Evolutionary conservation across 2,888 invertebrate species (phyloP), one percentile per base, ranked within the genome.

Genomic region (Polymixis flavicincta): DNA sequence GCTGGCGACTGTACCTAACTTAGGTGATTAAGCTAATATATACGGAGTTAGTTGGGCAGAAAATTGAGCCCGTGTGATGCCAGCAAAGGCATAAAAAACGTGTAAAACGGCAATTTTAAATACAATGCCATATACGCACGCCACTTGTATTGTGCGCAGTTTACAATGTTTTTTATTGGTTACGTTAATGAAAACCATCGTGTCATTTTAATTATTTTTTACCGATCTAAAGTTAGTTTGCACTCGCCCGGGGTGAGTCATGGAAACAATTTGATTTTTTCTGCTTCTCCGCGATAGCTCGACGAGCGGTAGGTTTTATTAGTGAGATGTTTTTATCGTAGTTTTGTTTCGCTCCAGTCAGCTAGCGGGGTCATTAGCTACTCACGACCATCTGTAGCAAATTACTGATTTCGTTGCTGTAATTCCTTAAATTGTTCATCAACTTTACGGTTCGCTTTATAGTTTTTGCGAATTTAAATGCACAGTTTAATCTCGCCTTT

Each of bases 281-380:
- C 76, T 77, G n/a, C 78, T 75, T 57, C 72, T 72, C 59, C 67
- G 79, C 78, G 78, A 72, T 87, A 78, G 63, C 70, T 74, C 72
- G 74, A 70, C 69, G 71, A 85, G 81, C 66, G 78, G 76, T 84
- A 74, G 80, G 78, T 84, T 87, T 82, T 86, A 88, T 89, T 87
- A 78, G 85, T 80, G 74, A 81, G 80, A 78, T 81, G 85, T 88
- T 92, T 91, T 92, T 93, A 90, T 91, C 87, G 86, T 83, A 83
- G 87, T 91, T 90, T 90, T 89, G 91, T 90, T 91, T 90, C 90
- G 92, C 91, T 92, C 86, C 88, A 89, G 81, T 90, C 90, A 78
- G 71, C 85, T 83, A 83, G 86, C 90, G 85, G 88, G 90, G 90
- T 89, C 89, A 87, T 89, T 87, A 89, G 84, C 79, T 86, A 87